These are phyloP conservation scores for Calameuta pallipes DNA, from an alignment of 2,888 invertebrate species.

Conservation along the genomic window DNA sequence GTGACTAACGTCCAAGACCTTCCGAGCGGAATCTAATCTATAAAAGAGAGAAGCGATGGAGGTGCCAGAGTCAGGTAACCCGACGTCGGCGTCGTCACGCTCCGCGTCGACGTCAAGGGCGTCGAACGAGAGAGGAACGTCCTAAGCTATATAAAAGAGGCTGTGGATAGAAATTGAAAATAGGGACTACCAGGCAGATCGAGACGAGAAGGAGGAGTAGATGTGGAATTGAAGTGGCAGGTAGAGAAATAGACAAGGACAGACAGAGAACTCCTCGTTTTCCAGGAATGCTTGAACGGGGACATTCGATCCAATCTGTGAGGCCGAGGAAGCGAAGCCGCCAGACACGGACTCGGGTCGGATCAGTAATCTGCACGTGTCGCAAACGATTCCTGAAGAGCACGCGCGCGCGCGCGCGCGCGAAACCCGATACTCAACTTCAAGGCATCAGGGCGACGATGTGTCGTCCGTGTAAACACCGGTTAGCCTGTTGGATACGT, in stretches of 20 bases:
- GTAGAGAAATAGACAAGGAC: slow-evolving; percentile 15
- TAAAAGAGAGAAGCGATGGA: neutral
- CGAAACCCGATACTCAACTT: slow-evolving; percentile 28
- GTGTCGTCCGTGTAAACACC: slow-evolving; percentile 17
- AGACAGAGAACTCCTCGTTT: slow-evolving; percentile 1
- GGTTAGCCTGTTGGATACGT: slow-evolving; percentile 15
- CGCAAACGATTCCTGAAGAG: slow-evolving; percentile 11
- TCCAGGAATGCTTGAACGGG: slow-evolving; percentile 47
- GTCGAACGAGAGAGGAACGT: too few species aligned
- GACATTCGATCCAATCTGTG: slow-evolving; percentile 52
- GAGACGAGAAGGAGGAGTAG: too few species aligned
- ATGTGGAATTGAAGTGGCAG: slow-evolving; percentile 17
- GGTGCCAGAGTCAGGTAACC: slow-evolving; percentile 1
- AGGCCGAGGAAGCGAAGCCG: slow-evolving; percentile 10
- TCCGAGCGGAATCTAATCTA: slow-evolving; percentile 30
- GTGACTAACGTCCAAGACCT: slow-evolving; percentile 34
- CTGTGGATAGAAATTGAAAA: too few species aligned
- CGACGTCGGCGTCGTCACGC: too few species aligned
- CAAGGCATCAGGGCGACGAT: slow-evolving; percentile 13
- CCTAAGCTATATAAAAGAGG: too few species aligned
- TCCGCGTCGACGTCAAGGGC: too few species aligned
- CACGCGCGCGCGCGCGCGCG: slow-evolving; percentile 25
- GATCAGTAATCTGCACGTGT: slow-evolving; percentile 22
- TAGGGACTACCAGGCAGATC: too few species aligned
- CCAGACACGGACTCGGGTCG: neutral